Evolutionary conservation across 2,797 vertebrate species (phyloP).

Genomic region (Paedocypris micromegethes): DNA sequence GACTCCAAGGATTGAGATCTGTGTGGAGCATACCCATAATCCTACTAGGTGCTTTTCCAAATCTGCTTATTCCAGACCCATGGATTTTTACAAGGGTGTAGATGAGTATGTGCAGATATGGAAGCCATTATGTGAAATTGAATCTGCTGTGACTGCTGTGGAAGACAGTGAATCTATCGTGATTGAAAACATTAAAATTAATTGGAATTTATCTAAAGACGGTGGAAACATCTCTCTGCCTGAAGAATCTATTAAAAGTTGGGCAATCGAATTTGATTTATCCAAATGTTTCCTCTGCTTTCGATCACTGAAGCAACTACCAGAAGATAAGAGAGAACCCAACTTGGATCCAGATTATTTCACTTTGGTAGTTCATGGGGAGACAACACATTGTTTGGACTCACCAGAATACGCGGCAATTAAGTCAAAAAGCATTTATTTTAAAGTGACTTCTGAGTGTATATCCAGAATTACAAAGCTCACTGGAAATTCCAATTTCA

Average conservation of each 20-base stretch:
- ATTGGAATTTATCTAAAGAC: constrained; percentile 54
- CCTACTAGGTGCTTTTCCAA: constrained; percentile 67
- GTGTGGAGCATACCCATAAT: constrained; percentile 69
- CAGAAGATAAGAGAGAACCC: not conserved
- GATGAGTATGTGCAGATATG: constrained; percentile 64
- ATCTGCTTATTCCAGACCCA: constrained; percentile 41
- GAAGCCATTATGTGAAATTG: constrained; percentile 70
- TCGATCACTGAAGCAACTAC: constrained; percentile 47
- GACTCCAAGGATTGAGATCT: constrained; percentile 64
- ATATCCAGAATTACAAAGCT: constrained; percentile 58
- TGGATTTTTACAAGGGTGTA: constrained; percentile 40
- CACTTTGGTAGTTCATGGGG: constrained; percentile 76
- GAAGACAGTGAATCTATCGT: constrained; percentile 63
- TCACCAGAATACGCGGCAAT: constrained; percentile 17
- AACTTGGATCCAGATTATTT: constrained; percentile 47
- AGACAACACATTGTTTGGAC: constrained; percentile 47
- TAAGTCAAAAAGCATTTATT: constrained; percentile 46
- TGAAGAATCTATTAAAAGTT: constrained; percentile 47
- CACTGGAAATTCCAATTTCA: constrained; percentile 52
- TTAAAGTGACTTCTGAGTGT: constrained; percentile 62
- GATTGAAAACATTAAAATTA: constrained; percentile 59
- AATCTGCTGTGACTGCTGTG: constrained; percentile 62
- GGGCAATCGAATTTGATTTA: constrained; percentile 60
- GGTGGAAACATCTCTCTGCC: constrained; percentile 49
- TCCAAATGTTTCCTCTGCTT: constrained; percentile 70